Evolutionary conservation across 2,888 invertebrate genomes (phyloP).

Genomic region (Schizotus pectinicornis): DNA sequence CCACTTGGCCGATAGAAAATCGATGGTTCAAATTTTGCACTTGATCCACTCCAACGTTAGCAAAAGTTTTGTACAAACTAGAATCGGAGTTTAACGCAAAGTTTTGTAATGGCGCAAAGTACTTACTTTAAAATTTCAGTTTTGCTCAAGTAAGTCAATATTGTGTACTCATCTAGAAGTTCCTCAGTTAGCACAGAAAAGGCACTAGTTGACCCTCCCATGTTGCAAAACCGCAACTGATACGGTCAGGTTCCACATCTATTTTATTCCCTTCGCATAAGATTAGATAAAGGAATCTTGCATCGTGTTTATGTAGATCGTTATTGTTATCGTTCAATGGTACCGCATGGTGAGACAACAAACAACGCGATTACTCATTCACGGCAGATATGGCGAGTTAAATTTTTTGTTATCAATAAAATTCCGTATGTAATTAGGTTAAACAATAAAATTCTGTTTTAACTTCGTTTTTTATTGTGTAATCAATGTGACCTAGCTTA

Average conservation of each 20-base stretch:
- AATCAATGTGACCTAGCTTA: too few relatives aligned
- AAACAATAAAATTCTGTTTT: too few relatives aligned
- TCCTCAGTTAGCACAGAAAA: conserved; percentile 62
- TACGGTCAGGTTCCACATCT: background rate
- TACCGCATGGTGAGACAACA: background rate
- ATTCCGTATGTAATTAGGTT: too few relatives aligned
- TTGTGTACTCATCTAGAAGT: conserved; percentile 65
- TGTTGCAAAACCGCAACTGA: conserved; percentile 36
- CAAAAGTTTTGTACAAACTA: conserved; percentile 67
- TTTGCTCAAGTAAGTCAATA: conserved; percentile 67
- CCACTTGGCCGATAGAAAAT: conserved; percentile 62
- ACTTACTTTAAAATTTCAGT: conserved; percentile 69
- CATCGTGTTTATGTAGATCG: too few relatives aligned
- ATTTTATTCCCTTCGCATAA: conserved; percentile 4
- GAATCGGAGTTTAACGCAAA: conserved; percentile 34
- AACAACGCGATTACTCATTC: conserved; percentile 1
- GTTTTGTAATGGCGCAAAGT: conserved; percentile 1
- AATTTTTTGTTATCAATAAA: too few relatives aligned
- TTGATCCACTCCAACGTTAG: conserved; percentile 60
- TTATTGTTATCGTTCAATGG: too few relatives aligned
- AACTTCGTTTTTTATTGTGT: too few relatives aligned
- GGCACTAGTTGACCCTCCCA: conserved; percentile 62
- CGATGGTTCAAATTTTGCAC: conserved; percentile 61
- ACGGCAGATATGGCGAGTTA: too few relatives aligned
- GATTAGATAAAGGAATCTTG: conserved; percentile 11